phyloP scores from a whole-genome alignment of 2,888 invertebrate genomes.

The Stegophylla sp. region DNA sequence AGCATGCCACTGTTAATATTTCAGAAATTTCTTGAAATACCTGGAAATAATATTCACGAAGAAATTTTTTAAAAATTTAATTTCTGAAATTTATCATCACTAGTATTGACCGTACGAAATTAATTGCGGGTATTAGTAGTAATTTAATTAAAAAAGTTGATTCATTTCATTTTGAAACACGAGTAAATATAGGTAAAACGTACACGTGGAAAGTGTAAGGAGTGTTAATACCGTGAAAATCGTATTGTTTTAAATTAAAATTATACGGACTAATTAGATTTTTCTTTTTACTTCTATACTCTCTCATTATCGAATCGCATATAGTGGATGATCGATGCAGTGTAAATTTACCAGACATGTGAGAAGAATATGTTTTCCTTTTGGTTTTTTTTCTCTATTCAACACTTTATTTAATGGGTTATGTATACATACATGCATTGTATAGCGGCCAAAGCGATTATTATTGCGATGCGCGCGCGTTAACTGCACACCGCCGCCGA shows the following conservation, averaged over 20 bases:
- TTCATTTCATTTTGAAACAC: no score
- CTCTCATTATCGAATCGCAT: not conserved
- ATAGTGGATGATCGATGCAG: not conserved
- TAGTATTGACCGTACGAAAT: no score
- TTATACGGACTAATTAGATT: slow-evolving; percentile 14
- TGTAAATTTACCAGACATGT: not conserved
- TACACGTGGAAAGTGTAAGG: not conserved
- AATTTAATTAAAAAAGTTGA: no score
- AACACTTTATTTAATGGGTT: not conserved
- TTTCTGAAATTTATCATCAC: no score
- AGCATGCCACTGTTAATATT: no score
- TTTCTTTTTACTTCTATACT: not conserved
- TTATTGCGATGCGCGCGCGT: slow-evolving; percentile 1
- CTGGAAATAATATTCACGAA: no score
- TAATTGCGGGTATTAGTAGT: no score
- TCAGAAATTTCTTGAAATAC: no score
- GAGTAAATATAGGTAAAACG: no score
- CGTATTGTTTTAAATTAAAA: not conserved
- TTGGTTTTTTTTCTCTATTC: not conserved
- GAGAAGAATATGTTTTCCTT: not conserved
- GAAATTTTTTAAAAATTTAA: no score
- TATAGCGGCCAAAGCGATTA: not conserved
- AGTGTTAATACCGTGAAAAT: not conserved
- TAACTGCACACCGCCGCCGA: not conserved
- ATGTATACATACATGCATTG: not conserved